Evolutionary conservation across 2,113 vertebrate species (phyloP), one percentile per base, ranked within the genome.

Genomic region (Alosa alosa): DNA sequence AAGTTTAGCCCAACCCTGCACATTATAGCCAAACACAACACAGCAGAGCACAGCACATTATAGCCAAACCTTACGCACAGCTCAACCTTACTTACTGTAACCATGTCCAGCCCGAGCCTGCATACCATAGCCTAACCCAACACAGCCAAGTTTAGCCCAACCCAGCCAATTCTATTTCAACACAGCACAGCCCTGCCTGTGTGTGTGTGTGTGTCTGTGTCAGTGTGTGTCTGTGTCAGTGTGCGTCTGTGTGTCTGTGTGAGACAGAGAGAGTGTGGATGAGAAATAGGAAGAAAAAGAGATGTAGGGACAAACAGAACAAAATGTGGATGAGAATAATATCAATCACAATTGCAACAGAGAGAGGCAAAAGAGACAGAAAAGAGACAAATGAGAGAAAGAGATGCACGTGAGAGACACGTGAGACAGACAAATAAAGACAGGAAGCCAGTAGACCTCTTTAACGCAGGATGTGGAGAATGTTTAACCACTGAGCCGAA

Each of bases 161-260:
- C 52, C 15, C 52, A 55, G 3, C 52, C 6, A 10, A 15, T 6
- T 50, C 52, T 15, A 17, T 3, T 5, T 20, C 17, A 57, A 20
- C 52, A 20, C 17, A 57, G 52, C 4, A 4, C 52, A 20, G 22
- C 60, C 31, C 31, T 31, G 31, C 31, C 31, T 31, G 31, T 31
- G 31, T 31, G 31, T 31, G 31, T 82, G 83, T 49, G 83, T 72
- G 75, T 50, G 75, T 88, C 78, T 25, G n/a, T n/a, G n/a, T n/a
- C n/a, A n/a, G n/a, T n/a, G n/a, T 25, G 64, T 50, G 75, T 88
- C 78, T 25, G 55, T 22, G 55, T 22, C 31, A 31, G 55, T 4
- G 55, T 22, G 55, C 20, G 55, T 7, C 1, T 60, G 55, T 6
- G 20, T 57, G 60, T 10, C 7, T 49, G 52, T 17, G 52, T n/a